A percentile compares a stretch with the other conserved stretches of the same genome.
Conservation (phyloP, 1,140 invertebrate species). For the Drosophila burlai region DNA sequence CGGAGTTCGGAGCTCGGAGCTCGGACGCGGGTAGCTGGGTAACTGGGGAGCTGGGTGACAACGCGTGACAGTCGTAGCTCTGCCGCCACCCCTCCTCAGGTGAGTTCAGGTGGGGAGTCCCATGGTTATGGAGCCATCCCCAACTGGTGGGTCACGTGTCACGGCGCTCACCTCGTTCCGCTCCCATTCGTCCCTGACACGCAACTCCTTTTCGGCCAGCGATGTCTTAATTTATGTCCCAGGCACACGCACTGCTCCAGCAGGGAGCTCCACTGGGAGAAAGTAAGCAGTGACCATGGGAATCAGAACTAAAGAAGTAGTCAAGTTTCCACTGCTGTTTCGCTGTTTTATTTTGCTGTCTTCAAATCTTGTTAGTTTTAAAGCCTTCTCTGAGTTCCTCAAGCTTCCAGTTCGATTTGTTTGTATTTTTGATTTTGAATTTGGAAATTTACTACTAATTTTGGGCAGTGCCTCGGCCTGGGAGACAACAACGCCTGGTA, state of each 20-base stretch:
- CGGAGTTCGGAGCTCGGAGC: not conserved
- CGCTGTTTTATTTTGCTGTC: too few relatives aligned
- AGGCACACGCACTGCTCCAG: slow-evolving; percentile 51
- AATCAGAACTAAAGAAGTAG: too few relatives aligned
- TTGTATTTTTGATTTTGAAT: too few relatives aligned
- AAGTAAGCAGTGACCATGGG: not conserved
- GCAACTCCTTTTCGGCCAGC: slow-evolving; percentile 45
- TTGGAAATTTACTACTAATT: not conserved
- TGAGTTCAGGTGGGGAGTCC: not conserved
- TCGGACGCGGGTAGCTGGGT: too few relatives aligned
- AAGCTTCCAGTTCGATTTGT: too few relatives aligned
- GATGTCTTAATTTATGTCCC: slow-evolving; percentile 69
- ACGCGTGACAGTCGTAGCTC: slow-evolving; percentile 55
- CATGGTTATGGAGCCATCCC: slow-evolving; percentile 3
- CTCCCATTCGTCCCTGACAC: slow-evolving; percentile 44
- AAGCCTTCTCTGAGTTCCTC: too few relatives aligned
- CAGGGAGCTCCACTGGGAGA: slow-evolving; percentile 5
- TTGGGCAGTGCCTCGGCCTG: slow-evolving; percentile 14
- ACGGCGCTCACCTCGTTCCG: slow-evolving; percentile 16
- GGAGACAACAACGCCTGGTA: slow-evolving; percentile 17
- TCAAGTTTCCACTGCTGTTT: too few relatives aligned
- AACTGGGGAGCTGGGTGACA: slow-evolving; percentile 41
- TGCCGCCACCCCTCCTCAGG: not conserved
- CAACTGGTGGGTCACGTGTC: slow-evolving; percentile 70
- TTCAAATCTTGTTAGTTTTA: too few relatives aligned